These are phyloP conservation scores for Pyrgus malvae DNA, from an alignment of 2,888 invertebrate genomes.

Conservation along the genomic window DNA sequence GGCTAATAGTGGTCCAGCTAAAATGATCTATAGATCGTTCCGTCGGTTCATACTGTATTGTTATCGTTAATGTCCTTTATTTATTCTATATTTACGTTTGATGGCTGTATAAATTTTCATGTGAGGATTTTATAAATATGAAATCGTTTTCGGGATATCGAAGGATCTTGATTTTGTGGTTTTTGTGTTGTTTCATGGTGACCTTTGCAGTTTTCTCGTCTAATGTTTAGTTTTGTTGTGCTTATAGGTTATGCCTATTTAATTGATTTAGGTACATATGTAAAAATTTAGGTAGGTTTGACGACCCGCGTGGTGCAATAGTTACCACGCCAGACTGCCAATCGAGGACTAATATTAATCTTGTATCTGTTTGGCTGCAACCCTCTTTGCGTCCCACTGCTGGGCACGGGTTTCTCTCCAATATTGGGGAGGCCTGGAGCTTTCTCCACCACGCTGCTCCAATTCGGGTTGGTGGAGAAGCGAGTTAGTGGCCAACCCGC, in stretches of 20 bases:
- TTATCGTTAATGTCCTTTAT: constrained; percentile 72
- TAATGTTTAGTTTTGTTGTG: background rate
- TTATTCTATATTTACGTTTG: constrained; percentile 72
- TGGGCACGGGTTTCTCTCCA: too few relatives aligned
- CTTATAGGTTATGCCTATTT: background rate
- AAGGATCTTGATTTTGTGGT: background rate
- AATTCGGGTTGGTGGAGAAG: too few relatives aligned
- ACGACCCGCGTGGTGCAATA: too few relatives aligned
- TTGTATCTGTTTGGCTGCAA: too few relatives aligned
- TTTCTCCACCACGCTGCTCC: too few relatives aligned
- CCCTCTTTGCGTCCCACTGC: too few relatives aligned
- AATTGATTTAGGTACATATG: too few relatives aligned
- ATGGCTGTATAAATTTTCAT: constrained; percentile 68
- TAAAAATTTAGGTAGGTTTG: too few relatives aligned
- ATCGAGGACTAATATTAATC: too few relatives aligned
- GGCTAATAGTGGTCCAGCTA: constrained; percentile 76
- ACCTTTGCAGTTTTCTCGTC: background rate
- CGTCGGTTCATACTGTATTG: constrained; percentile 68
- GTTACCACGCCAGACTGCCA: too few relatives aligned
- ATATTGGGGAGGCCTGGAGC: too few relatives aligned
- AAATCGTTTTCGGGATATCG: constrained; percentile 12
- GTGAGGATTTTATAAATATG: constrained; percentile 51
- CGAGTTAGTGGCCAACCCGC: too few relatives aligned
- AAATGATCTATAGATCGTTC: constrained; percentile 79
- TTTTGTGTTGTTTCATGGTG: background rate